phyloP scores from a whole-genome alignment of 1,140 invertebrate species.

The Cryptotermes secundus region DNA sequence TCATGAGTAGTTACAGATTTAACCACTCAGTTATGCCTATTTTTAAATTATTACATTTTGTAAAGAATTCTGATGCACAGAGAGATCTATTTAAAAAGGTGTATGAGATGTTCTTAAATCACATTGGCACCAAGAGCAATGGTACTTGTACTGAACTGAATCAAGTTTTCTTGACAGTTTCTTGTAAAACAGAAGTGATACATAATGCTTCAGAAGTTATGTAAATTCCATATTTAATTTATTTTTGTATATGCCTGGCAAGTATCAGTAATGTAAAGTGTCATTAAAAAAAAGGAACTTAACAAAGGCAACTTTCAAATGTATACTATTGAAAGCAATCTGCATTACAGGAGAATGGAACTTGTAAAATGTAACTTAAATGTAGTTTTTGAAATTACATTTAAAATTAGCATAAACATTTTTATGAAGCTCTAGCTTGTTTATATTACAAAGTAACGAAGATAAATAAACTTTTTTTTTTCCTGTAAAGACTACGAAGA shows the following conservation, averaged over 20 bases:
- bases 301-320: neutral
- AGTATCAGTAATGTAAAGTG: neutral
- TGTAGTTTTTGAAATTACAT: neutral
- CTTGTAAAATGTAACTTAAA: neutral
- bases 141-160: neutral
- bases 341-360: neutral
- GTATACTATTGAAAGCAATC: neutral
- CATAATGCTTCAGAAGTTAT: conserved; percentile 11
- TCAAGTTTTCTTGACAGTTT: neutral
- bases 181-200: neutral
- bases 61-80: no score
- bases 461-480: neutral
- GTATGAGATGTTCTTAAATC: no score
- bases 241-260: neutral
- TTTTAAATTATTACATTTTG: no score
- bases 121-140: no score
- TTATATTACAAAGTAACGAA: neutral
- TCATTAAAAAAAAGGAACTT: no score
- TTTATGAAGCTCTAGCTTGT: neutral
- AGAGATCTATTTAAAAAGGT: no score
- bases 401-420: neutral
- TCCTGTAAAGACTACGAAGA: no score
- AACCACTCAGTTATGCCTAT: no score
- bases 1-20: no score
- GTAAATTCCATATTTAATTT: conserved; percentile 15